Evolutionary conservation across 2,888 invertebrate species (phyloP).

Genomic region (Globia sparganii): DNA sequence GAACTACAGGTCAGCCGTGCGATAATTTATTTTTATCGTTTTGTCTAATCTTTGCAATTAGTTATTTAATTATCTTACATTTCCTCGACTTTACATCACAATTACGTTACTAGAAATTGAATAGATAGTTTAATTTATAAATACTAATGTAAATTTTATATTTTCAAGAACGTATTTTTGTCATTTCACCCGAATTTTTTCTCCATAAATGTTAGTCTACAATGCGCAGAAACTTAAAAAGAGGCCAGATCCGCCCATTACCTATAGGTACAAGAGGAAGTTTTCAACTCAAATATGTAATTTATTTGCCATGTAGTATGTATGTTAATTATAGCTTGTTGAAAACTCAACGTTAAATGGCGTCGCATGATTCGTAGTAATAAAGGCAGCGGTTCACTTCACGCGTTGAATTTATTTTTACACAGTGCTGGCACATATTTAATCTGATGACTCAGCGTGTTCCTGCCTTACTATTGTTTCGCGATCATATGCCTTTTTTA

Average conservation of each 20-base stretch:
- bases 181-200: not conserved
- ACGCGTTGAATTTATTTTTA: constrained; percentile 58
- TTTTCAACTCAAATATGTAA: constrained; percentile 40
- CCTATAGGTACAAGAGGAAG: not conserved
- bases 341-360: constrained; percentile 64
- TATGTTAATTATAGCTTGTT: constrained; percentile 62
- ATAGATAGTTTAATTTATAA: too few relatives aligned
- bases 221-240: not conserved
- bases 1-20: not conserved
- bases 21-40: constrained; percentile 3
- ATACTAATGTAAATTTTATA: too few relatives aligned
- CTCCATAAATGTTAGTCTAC: not conserved
- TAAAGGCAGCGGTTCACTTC: constrained; percentile 64
- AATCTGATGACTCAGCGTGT: constrained; percentile 69
- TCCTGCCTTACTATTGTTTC: constrained; percentile 49
- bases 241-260: constrained; percentile 3
- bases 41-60: not conserved
- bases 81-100: not conserved
- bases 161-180: not conserved
- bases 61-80: not conserved
- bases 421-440: constrained; percentile 66
- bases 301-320: constrained; percentile 43
- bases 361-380: constrained; percentile 71
- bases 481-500: constrained; percentile 21
- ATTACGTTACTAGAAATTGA: not conserved